Evolutionary conservation across 35 echinoderm and acorn worm genomes (phyloP), one percentile per base, ranked within the genome.

Genomic region (Lytechinus variegatus): DNA sequence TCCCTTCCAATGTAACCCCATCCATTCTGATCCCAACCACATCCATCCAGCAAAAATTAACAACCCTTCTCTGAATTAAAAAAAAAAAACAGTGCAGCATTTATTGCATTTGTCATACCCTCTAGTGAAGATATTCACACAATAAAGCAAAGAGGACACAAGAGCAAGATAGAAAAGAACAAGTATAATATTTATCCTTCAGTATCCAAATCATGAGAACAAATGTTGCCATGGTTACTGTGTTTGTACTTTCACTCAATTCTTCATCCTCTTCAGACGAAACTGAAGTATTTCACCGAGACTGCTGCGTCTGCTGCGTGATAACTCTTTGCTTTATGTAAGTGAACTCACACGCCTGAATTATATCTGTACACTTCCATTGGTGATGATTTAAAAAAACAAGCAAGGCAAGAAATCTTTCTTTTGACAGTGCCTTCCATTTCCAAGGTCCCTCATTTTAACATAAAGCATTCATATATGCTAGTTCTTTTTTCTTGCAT

Each of bases 201-300:
- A 79, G 66, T 7, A 79, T n/a, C 21, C 16, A 21, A 79, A 7
- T 79, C 66, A 79, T 79, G 66, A 79, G 19, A 79, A 16, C 12
- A 7, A 16, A 24, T 7, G 66, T 79, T 79, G 19, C 66, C 66
- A 79, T 79, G 66, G 66, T 79, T 79, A 19, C 66, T 24, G 21
- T 79, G n/a, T 79, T 79, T 79, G 66, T 24, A 79, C 66, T 79
- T 79, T 79, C 66, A 79, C 66, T 79, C 66, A n/a, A 24, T 79
- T n/a, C 66, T 79, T 24, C 66, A 16, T 79, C 66, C 66, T 79
- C 66, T 79, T 79, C 6, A 79, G 66, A 79, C n/a, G 19, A 79
- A 79, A 79, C 21, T 79, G 66, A 79, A 79, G 66, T 79, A 24
- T 79, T 79, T 79, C 66, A 79, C 21, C 14, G 4, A 79, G 66